Evolutionary conservation across 2,113 vertebrate species (phyloP).

Genomic region (Mola mola): DNA sequence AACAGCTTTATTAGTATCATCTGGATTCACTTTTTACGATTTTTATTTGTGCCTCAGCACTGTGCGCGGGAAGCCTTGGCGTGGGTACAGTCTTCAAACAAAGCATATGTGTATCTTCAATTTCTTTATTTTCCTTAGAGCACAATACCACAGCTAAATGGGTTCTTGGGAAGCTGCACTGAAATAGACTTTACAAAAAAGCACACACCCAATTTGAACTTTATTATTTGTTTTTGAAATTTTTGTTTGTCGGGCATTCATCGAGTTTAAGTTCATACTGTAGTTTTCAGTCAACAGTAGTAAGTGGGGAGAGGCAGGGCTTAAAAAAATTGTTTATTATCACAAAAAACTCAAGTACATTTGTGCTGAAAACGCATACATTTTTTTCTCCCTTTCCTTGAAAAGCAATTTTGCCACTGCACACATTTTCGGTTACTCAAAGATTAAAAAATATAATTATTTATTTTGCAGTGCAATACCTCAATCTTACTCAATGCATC

Average conservation of each 20-base stretch:
- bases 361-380: too few relatives aligned
- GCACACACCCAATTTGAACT: constrained; percentile 9
- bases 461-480: too few relatives aligned
- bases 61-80: constrained; percentile 1
- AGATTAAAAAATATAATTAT: too few relatives aligned
- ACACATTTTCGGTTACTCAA: not conserved
- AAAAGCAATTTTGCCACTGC: too few relatives aligned
- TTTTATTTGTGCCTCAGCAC: not conserved
- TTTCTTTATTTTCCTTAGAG: constrained; percentile 1
- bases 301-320: not conserved
- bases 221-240: constrained; percentile 21
- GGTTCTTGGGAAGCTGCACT: constrained; percentile 28
- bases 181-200: constrained; percentile 5
- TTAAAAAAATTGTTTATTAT: constrained; percentile 14
- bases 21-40: not conserved
- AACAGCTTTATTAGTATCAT: not conserved
- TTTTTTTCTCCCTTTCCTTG: too few relatives aligned
- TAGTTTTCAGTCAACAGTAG: constrained; percentile 2
- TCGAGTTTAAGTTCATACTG: not conserved
- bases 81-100: constrained; percentile 3
- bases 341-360: too few relatives aligned
- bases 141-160: constrained; percentile 17
- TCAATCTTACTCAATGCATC: too few relatives aligned
- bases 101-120: constrained; percentile 9
- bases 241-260: constrained; percentile 13